Evolutionary conservation across 2,113 vertebrate genomes (phyloP), one percentile per base, ranked within the genome.

Genomic region (Phaethon lepturus): DNA sequence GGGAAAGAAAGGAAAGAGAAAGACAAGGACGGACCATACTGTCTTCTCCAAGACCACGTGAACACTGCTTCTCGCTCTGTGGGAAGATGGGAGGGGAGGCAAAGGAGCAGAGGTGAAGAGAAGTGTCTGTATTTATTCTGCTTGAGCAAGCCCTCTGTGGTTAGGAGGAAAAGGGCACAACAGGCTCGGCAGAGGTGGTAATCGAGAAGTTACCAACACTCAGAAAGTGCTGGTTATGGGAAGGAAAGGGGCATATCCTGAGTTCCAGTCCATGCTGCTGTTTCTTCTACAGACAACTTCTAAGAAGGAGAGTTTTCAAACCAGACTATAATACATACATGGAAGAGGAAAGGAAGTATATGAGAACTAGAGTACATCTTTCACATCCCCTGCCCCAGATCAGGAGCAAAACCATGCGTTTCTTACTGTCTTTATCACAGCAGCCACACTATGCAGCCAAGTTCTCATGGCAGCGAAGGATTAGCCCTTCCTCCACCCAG

Each of bases 271-370:
- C 45, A 6, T 2, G 25, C 50, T 76, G 76, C n/a, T n/a, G 10
- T 8, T 76, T 31, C 25, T 42, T 33, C 9, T 2, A 55, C 31
- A 55, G 56, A 52, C 25, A 69, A 29, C 64, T 55, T 52, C 25
- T 10, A 60, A 45, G 11, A 8, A 5, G 13, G 12, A 22, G 1
- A 16, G 40, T 18, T 60, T 77, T 49, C 44, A 53, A n/a, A 38
- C 13, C 4, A 4, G 31, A 42, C 25, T n/a, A 0, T 3, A n/a
- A 64, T 4, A 35, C 13, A 35, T 0, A 15, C 0, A 5, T 13
- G 42, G 47, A 53, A 59, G 55, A 14, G 14, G 17, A 40, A 24
- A 31, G 66, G 35, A 33, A 40, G 13, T 3, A 45, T 2, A 10
- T 73, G 28, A 86, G 52, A 72, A 33, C 6, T 10, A n/a, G 31